Evolutionary conservation across 2,888 invertebrate species (phyloP).

Genomic region (Sympetrum striolatum): DNA sequence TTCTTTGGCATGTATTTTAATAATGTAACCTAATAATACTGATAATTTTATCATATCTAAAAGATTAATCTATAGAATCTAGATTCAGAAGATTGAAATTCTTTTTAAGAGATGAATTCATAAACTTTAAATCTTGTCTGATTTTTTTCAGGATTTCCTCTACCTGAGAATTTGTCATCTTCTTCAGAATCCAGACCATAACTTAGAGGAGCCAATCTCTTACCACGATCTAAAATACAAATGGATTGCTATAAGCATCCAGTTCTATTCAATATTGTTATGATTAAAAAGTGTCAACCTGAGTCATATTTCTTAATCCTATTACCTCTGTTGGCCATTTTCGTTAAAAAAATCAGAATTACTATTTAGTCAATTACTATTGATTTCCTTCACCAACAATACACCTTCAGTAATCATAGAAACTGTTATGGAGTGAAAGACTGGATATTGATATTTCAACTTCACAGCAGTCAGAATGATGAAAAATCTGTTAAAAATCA

Average conservation of each 20-base stretch:
- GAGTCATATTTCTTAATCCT: background rate
- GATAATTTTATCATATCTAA: too few species aligned
- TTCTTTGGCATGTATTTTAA: too few species aligned
- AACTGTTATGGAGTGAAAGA: too few species aligned
- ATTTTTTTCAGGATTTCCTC: background rate
- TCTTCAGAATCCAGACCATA: slow-evolving; percentile 20
- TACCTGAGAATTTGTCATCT: background rate
- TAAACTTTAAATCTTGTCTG: too few species aligned
- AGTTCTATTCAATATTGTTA: background rate
- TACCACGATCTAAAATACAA: background rate
- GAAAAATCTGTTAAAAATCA: too few species aligned
- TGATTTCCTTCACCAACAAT: background rate
- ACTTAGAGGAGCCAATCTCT: background rate
- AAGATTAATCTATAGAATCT: too few species aligned
- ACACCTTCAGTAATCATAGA: background rate
- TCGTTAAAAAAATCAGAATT: background rate
- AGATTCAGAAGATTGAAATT: too few species aligned
- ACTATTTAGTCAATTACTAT: background rate
- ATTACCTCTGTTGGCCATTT: background rate
- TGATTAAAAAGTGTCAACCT: background rate
- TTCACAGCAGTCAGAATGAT: too few species aligned
- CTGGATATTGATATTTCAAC: too few species aligned
- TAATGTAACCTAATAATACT: too few species aligned
- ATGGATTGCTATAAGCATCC: background rate
- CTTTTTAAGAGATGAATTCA: too few species aligned